Base-by-base conservation (phyloP, 2,888 invertebrate species). In the Chymomyza caudatula region DNA sequence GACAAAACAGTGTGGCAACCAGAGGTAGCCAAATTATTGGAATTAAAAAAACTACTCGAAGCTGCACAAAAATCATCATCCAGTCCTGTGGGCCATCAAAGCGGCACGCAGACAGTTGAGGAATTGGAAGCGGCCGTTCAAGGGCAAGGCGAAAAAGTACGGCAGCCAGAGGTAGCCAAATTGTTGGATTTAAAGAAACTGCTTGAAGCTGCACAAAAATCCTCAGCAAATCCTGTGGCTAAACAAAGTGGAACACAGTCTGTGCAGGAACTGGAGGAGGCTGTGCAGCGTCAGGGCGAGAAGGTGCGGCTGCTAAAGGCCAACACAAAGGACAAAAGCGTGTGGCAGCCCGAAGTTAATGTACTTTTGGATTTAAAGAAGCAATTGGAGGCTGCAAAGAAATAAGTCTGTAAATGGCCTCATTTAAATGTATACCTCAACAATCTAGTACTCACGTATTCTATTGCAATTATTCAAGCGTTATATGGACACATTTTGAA, bases 321-420 rank as follows among this genome's bases (percentile, higher is more conserved):
- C 1, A 92, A 93, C 8, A 96, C 95, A 43, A 94, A 94, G 63
- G 94, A 94, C 75, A 97, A 97, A 89, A 83, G 93, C 0, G 93
- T 93, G 0, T 95, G 96, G 93, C 94, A 95, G 85, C 95, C 95
- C 0, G 95, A 96, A 89, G 95, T 97, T 0, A 92, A 93, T 17
- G 91, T 92, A 60, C 91, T 97, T 43, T 90, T 97, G 13, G 92
- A 93, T 54, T 90, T 97, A 57, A 97, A 97, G 89, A 93, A 93
- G 73, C 92, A 94, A 80, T 91, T 96, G 23, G 89, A 92, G 6
- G 76, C 73, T 3, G 81, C 88, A 2, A 77, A 83, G 51, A 66
- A 70, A 37, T 37, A 37, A 37, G 11, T 37, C 29, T 11, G 29
- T 8, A 4, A 37, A 11, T 37, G 29, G 11, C 2, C 11, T 37